Evolutionary conservation across 2,888 invertebrate species (phyloP), one percentile per base, ranked within the genome.

Genomic region (Zootermopsis nevadensis): DNA sequence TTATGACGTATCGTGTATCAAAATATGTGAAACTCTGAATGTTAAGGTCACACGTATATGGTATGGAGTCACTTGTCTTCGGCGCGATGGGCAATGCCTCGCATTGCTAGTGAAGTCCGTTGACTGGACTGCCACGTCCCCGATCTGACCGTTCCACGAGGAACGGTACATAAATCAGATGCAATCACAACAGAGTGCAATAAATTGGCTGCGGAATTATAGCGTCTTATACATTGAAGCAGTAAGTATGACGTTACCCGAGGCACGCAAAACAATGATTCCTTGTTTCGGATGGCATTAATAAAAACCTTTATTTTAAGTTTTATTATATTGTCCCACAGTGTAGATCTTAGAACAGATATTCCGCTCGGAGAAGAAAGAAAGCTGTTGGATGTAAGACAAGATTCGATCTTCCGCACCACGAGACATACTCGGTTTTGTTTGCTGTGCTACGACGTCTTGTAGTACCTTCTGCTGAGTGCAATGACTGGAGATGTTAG

Each of bases 161-260:
- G 79, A 66, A 15, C 33, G 35, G 79, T 38, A n/a, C 53, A 27
- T 66, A 79, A 79, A 79, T 79, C 79, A 79, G 79, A 66, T 79
- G 53, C 35, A 66, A 79, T 79, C 66, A 79, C 79, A 66, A 33
- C 35, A 31, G 30, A 27, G 42, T 31, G 79, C 60, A 79, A 79
- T 79, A 79, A 79, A 79, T 79, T 66, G 55, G 38, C n/a, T 35
- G 42, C 38, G 79, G 79, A 79, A 79, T 79, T 79, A 66, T 79
- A 79, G 79, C 35, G 66, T 66, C 66, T 60, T 66, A 79, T 38
- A 77, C 53, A 77, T 55, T 77, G 55, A 55, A 79, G 79, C 66
- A 79, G 66, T 79, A 79, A 35, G 66, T 27, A 66, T 79, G 79
- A 79, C 79, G 79, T 79, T 66, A 79, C 79, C 79, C n/a, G 53